These are phyloP conservation scores for Oreortyx pictus DNA, from an alignment of 2,797 vertebrate species.

Conservation along the genomic window DNA sequence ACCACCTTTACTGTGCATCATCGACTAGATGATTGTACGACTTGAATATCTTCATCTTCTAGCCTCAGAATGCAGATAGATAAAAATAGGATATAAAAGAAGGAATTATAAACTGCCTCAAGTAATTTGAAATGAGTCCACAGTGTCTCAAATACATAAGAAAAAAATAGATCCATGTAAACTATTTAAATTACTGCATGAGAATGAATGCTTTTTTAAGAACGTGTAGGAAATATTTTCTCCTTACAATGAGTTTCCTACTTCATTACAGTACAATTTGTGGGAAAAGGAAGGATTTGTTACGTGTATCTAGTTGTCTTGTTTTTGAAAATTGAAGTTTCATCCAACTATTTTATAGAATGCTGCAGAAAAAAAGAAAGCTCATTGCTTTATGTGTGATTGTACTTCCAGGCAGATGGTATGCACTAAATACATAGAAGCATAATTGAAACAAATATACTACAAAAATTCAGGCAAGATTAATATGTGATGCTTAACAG, in stretches of 20 bases:
- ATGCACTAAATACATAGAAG: neutral
- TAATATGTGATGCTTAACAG: neutral
- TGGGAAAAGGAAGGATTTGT: neutral
- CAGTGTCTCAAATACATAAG: neutral
- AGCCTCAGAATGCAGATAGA: neutral
- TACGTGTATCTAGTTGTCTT: neutral
- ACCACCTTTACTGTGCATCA: neutral
- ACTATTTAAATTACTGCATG: neutral
- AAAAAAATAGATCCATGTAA: neutral
- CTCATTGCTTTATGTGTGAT: neutral
- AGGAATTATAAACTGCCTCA: neutral
- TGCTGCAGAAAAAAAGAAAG: neutral
- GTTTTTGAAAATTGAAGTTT: neutral
- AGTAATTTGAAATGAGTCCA: neutral
- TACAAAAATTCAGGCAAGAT: conserved; percentile 2
- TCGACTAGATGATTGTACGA: neutral
- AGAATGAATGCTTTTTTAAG: neutral
- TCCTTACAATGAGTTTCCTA: neutral
- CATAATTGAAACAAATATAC: neutral
- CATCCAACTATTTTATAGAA: neutral
- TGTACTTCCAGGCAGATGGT: neutral
- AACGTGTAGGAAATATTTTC: neutral
- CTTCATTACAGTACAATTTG: neutral
- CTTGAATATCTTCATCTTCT: neutral
- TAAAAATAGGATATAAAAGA: neutral